Evolutionary conservation across 2,797 vertebrate genomes (phyloP).

Genomic region (Mus minutoides): DNA sequence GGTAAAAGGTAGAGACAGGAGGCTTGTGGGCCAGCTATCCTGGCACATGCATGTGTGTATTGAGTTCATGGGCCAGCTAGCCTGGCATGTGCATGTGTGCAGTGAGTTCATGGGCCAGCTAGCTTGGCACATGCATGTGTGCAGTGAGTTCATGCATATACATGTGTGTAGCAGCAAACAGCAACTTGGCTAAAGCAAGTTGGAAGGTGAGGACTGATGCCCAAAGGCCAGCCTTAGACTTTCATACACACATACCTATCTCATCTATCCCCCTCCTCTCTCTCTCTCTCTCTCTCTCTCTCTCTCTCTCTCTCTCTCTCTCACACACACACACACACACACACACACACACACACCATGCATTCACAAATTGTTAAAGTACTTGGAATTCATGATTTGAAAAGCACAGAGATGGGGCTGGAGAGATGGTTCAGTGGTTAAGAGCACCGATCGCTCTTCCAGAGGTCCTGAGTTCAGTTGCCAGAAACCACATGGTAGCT

Average conservation of each 20-base stretch:
- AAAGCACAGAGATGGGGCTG: neutral
- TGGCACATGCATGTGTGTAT: neutral
- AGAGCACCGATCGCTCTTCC: no score
- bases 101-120: neutral
- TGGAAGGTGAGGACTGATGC: neutral
- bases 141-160: no score
- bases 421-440: no score
- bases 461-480: no score
- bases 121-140: neutral
- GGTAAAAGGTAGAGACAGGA: neutral
- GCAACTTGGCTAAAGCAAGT: neutral
- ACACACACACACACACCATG: neutral
- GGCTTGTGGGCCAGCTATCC: no score
- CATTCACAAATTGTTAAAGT: neutral
- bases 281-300: no score
- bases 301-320: neutral
- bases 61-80: neutral
- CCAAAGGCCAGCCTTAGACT: neutral
- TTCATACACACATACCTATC: neutral
- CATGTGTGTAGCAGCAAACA: neutral
- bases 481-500: no score
- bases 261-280: no score
- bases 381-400: slow-evolving; percentile 16
- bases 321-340: neutral
- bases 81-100: neutral